Percentiles rank a stretch among this genome's conserved stretches.
phyloP scores from a whole-genome alignment of 2,113 vertebrate genomes.

The Micronisus gabar region DNA sequence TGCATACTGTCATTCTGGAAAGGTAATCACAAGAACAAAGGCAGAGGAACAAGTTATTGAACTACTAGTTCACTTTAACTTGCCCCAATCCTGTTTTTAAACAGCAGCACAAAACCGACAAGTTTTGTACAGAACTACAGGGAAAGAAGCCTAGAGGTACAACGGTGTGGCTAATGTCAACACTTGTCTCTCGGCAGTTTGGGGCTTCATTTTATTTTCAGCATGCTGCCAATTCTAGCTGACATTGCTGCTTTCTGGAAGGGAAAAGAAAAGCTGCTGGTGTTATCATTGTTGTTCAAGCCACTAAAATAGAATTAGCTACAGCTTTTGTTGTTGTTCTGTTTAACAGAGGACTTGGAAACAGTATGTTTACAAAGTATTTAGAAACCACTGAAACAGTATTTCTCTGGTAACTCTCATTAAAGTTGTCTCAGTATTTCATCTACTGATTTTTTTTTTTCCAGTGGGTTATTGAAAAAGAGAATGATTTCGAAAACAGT shows the following conservation, averaged over 20 bases:
- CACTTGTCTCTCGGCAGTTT: not conserved
- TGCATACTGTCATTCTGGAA: not conserved
- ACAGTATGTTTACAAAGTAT: not conserved
- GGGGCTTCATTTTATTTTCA: not conserved
- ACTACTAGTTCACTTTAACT: not conserved
- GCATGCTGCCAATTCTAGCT: not conserved
- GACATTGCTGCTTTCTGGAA: constrained; percentile 2
- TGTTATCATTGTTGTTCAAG: not conserved
- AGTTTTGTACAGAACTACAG: not conserved
- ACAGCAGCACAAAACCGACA: not conserved
- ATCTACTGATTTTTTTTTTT: not conserved
- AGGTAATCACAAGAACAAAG: not conserved
- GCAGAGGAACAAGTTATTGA: not conserved
- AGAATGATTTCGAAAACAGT: not conserved
- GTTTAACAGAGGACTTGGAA: not conserved
- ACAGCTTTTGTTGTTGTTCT: not conserved
- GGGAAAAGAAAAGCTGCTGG: not conserved
- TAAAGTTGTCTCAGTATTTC: not conserved
- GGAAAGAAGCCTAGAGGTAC: not conserved
- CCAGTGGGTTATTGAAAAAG: not conserved
- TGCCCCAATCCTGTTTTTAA: not conserved
- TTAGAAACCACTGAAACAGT: not conserved
- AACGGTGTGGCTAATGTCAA: not conserved
- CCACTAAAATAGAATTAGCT: not conserved
- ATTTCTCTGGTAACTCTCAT: not conserved